Conservation (phyloP, 1,140 invertebrate species). For the Drosophila bocki region DNA sequence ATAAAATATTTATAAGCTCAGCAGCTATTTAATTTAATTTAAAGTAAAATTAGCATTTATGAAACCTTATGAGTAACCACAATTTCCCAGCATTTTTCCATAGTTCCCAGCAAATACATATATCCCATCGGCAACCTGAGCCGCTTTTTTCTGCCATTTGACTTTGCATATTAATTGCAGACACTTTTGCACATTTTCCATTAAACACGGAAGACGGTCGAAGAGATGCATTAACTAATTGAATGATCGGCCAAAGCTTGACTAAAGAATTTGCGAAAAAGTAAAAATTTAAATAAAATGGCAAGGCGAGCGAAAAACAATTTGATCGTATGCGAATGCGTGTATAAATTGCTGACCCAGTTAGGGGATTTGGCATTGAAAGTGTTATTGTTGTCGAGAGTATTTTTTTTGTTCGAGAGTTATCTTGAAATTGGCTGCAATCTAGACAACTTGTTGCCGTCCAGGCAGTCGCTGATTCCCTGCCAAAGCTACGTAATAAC, state of each 20-base stretch:
- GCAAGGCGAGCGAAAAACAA: constrained; percentile 19
- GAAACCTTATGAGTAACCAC: constrained; percentile 2
- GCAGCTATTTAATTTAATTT: neutral
- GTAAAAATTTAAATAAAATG: constrained; percentile 16
- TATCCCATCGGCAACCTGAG: constrained; percentile 12
- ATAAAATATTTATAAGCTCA: neutral
- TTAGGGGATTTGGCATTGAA: constrained; percentile 63
- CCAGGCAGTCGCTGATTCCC: constrained; percentile 4
- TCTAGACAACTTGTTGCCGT: constrained; percentile 44
- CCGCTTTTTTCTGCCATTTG: constrained; percentile 28
- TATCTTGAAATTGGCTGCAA: constrained; percentile 56
- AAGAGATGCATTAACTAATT: constrained; percentile 49
- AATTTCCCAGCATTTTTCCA: constrained; percentile 8
- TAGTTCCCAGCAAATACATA: neutral
- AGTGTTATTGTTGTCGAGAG: constrained; percentile 44
- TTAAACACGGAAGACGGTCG: constrained; percentile 51
- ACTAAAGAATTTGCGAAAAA: constrained; percentile 27
- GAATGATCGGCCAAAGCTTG: constrained; percentile 29
- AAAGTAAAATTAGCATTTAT: neutral
- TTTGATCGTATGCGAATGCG: constrained; percentile 18
- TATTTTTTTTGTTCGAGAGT: constrained; percentile 32
- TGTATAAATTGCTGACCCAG: constrained; percentile 54
- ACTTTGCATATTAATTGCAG: constrained; percentile 51
- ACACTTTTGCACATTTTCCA: constrained; percentile 46
- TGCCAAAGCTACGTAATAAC: constrained; percentile 50